phyloP scores from a whole-genome alignment of 2,797 vertebrate species.

The Harpagifer antarcticus region DNA sequence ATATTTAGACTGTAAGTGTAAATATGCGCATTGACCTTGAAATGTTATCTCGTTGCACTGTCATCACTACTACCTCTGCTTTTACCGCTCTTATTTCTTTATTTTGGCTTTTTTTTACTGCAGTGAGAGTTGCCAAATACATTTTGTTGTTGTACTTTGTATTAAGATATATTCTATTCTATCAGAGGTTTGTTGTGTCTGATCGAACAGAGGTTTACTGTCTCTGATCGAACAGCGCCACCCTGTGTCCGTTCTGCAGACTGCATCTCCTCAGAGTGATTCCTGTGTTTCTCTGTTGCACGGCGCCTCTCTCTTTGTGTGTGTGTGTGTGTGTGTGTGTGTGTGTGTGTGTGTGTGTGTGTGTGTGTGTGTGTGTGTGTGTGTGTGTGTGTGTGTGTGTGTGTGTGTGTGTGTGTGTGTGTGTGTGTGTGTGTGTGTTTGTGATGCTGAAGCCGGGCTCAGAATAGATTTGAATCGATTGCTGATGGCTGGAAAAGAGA shows the following conservation, averaged over 20 bases:
- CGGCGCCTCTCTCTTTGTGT: background rate
- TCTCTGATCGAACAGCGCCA: constrained; percentile 34
- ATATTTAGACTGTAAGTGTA: too few species aligned
- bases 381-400: constrained; percentile 8
- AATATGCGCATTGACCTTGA: too few species aligned
- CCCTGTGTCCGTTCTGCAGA: constrained; percentile 42
- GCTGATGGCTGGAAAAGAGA: constrained; percentile 22
- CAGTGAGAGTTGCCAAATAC: too few species aligned
- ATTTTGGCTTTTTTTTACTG: too few species aligned
- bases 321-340: background rate
- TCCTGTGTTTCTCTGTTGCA: constrained; percentile 37
- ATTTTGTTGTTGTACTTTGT: too few species aligned
- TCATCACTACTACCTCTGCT: too few species aligned
- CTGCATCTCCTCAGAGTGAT: constrained; percentile 39
- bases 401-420: constrained; percentile 16
- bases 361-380: too few species aligned
- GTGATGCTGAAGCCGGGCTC: constrained; percentile 46
- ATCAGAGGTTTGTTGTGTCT: too few species aligned
- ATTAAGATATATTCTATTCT: too few species aligned
- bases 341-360: too few species aligned
- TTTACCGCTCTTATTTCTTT: too few species aligned
- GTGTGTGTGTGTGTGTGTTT: constrained; percentile 9
- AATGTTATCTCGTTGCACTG: too few species aligned
- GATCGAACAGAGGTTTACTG: background rate
- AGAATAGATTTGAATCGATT: constrained; percentile 72